Evolutionary conservation across 2,888 invertebrate genomes (phyloP).

Genomic region (Polydesmus complanatus): DNA sequence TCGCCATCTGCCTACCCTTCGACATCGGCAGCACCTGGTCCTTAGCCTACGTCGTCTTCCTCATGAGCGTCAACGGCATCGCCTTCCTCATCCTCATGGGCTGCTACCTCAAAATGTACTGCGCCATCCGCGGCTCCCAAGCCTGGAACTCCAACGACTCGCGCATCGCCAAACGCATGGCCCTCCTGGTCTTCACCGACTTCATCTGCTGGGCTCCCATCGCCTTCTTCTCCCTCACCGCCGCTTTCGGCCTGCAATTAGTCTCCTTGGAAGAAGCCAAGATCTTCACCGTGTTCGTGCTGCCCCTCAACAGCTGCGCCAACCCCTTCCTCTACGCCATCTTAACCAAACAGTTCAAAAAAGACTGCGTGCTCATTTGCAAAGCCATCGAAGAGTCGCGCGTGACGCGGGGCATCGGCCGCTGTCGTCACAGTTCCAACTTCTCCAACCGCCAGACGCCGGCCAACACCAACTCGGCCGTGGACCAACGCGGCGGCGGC

Average conservation of each 20-base stretch:
- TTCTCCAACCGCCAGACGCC: slow-evolving; percentile 77
- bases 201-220: slow-evolving; percentile 97
- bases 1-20: slow-evolving; percentile 91
- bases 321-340: slow-evolving; percentile 97
- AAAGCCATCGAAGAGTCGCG: slow-evolving; percentile 90
- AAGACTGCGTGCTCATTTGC: slow-evolving; percentile 89
- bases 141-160: slow-evolving; percentile 97
- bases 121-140: slow-evolving; percentile 85
- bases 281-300: slow-evolving; percentile 82
- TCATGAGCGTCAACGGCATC: slow-evolving; percentile 81
- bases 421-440: slow-evolving; percentile 71
- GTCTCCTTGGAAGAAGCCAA: slow-evolving; percentile 91
- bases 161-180: slow-evolving; percentile 91
- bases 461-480: slow-evolving; percentile 68
- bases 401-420: slow-evolving; percentile 71
- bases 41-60: slow-evolving; percentile 72
- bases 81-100: slow-evolving; percentile 90
- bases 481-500: slow-evolving; percentile 62
- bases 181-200: slow-evolving; percentile 89
- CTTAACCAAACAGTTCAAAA: slow-evolving; percentile 92
- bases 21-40: slow-evolving; percentile 67
- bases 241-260: slow-evolving; percentile 77
- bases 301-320: slow-evolving; percentile 92
- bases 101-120: slow-evolving; percentile 94
- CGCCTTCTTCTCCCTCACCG: slow-evolving; percentile 85